Evolutionary conservation across 2,797 vertebrate genomes (phyloP), one percentile per base, ranked within the genome.

Genomic region (Natrix natrix): DNA sequence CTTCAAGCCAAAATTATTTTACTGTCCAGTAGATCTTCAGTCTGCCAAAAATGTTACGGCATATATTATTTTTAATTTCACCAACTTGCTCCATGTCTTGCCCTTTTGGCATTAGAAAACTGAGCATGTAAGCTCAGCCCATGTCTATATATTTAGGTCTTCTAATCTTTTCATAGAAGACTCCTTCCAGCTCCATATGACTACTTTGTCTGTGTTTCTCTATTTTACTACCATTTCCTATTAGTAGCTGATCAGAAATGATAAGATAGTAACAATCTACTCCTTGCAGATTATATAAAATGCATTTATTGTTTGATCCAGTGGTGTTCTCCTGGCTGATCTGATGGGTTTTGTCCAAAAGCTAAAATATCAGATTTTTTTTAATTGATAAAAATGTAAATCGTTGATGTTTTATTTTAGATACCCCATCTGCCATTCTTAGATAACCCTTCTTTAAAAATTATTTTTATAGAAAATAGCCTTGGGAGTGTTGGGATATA

Each of bases 131-230:
- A 90, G 12, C 69, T 94, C 94, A 94, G 92, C 92, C 69, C 86
- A 1, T 89, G 83, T 89, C 32, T 74, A 90, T 69, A 63, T 91
- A 91, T 88, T 95, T 95, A 90, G 90, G 43, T 91, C 28, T 94
- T 54, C 91, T 57, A 93, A 48, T 94, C 14, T 89, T 94, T 94
- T n/a, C 74, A 90, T 83, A 90, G 88, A 92, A 93, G 93, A 92
- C 92, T 93, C 87, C 90, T 63, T 86, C 63, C 14, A 26, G 16
- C 43, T 3, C 1, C 7, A 92, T 86, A 90, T 94, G 95, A 28
- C 63, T 90, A 92, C 4, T 93, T 95, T 94, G 2, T 7, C 57
- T 52, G 14, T n/a, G 92, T 14, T 2, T 10, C 5, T 96, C 57
- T 54, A 48, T 93, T 96, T 96, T 88, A 63, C 56, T 1, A 57